Percentiles rank a stretch among this genome's conserved stretches.
Conservation (phyloP, 2,113 vertebrate species). For the Chroicocephalus ridibundus region DNA sequence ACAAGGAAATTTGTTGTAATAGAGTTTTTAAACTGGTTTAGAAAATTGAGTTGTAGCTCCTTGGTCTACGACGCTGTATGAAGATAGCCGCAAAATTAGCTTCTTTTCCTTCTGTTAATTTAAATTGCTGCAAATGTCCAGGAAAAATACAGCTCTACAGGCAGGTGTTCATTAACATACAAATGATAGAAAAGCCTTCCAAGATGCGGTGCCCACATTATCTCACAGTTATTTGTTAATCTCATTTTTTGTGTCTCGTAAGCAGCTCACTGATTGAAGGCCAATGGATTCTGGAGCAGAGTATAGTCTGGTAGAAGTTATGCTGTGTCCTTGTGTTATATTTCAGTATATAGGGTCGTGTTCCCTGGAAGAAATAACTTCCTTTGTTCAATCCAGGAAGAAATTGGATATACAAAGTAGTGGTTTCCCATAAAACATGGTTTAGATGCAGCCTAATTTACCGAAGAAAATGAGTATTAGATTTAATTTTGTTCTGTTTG, state of each 20-base stretch:
- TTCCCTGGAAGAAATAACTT: neutral
- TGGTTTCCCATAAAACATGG: neutral
- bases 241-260: neutral
- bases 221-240: neutral
- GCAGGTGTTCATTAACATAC: slow-evolving; percentile 30
- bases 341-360: neutral
- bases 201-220: neutral
- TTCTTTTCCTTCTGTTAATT: neutral
- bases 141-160: neutral
- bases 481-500: neutral
- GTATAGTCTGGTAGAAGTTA: neutral
- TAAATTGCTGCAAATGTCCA: neutral
- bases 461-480: neutral
- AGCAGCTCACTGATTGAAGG: neutral
- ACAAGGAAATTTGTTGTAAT: neutral
- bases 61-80: neutral
- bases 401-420: neutral
- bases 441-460: neutral
- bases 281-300: neutral
- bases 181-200: neutral
- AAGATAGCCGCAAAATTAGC: neutral
- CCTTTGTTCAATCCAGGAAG: neutral
- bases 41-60: neutral
- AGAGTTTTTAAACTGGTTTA: slow-evolving; percentile 36
- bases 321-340: neutral